These are phyloP conservation scores for Sarcophaga peregrina DNA, from an alignment of 1,140 invertebrate species.

Conservation along the genomic window DNA sequence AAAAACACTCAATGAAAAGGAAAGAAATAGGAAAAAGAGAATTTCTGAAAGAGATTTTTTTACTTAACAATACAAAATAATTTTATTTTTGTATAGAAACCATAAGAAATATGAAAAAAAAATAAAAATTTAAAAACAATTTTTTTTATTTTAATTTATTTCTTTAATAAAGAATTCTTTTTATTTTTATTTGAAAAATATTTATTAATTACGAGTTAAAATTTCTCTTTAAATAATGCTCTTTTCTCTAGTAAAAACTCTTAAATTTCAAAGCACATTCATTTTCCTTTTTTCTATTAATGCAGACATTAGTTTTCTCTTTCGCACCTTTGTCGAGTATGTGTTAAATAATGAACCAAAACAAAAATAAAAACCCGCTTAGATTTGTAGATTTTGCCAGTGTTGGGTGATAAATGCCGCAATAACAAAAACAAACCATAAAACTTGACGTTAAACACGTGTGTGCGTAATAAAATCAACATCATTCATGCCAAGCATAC, in stretches of 20 bases:
- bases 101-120: too few species aligned
- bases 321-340: neutral
- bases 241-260: neutral
- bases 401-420: constrained; percentile 41
- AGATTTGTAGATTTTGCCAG: neutral
- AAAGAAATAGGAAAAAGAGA: too few species aligned
- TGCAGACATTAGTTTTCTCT: neutral
- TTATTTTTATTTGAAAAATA: too few species aligned
- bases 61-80: neutral
- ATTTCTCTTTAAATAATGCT: neutral
- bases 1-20: too few species aligned
- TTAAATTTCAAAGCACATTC: neutral
- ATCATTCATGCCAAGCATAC: constrained; percentile 23
- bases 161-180: too few species aligned
- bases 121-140: too few species aligned
- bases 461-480: constrained; percentile 43
- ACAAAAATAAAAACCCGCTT: neutral
- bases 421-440: constrained; percentile 60
- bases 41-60: too few species aligned
- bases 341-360: neutral
- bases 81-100: neutral
- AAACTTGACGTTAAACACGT: constrained; percentile 53
- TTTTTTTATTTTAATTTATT: too few species aligned
- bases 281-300: neutral
- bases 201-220: neutral